phyloP scores from a whole-genome alignment of 2,888 invertebrate species.

The Melanargia galathea region DNA sequence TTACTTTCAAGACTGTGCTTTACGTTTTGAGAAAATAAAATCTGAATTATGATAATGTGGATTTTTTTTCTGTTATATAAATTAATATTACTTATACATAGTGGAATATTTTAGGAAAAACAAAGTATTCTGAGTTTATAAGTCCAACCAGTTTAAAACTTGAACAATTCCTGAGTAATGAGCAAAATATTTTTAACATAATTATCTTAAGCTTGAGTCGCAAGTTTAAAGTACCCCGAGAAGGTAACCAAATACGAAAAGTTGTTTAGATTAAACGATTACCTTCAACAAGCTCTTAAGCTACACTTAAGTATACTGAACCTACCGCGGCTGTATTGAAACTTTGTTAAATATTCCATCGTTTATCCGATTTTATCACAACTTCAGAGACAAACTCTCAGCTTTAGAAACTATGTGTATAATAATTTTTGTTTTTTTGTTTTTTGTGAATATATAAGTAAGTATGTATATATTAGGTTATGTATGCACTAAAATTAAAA shows the following conservation, averaged over 20 bases:
- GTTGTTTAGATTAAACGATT: constrained; percentile 20
- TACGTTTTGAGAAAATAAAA: neutral
- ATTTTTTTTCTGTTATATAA: too few relatives aligned
- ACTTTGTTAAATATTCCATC: constrained; percentile 30
- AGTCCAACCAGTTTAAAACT: neutral
- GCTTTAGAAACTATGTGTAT: neutral
- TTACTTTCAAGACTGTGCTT: neutral
- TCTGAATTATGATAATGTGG: neutral
- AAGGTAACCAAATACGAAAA: constrained; percentile 5
- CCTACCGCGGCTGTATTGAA: constrained; percentile 28
- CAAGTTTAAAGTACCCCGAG: neutral
- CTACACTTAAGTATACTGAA: constrained; percentile 22
- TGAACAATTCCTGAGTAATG: neutral
- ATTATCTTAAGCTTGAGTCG: neutral
- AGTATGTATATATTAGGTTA: too few relatives aligned
- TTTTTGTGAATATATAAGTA: too few relatives aligned
- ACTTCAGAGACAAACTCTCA: constrained; percentile 1
- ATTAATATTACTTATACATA: neutral
- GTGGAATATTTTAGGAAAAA: neutral
- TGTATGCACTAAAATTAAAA: too few relatives aligned
- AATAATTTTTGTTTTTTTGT: too few relatives aligned
- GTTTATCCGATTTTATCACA: constrained; percentile 34
- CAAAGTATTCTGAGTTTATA: neutral
- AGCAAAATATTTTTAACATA: neutral
- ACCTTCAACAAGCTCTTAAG: constrained; percentile 22